Base-by-base conservation (phyloP, 1,140 invertebrate species). In the Aplysia californica region DNA sequence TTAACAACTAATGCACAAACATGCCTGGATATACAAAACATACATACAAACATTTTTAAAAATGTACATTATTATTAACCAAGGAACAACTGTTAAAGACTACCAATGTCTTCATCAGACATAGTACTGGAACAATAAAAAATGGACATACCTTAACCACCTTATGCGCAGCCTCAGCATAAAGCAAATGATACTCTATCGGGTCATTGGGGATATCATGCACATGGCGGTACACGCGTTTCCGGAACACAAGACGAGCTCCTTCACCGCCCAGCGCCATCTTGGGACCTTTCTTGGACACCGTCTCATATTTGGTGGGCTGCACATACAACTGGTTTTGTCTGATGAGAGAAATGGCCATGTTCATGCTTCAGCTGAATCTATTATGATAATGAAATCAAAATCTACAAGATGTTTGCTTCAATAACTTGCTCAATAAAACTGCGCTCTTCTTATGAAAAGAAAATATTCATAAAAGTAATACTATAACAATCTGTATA, bases 201-300 rank as follows among this genome's bases (percentile, higher is more conserved):
- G 96, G 96, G 91, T 98, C 97, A 89, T 97, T 96, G n/a, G 96
- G 96, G 73, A 98, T 92, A 90, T 98, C 96, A 38, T 95, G 91
- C 2, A 94, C 95, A 79, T 94, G 94, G 75, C 94, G 93, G 90
- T 98, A 98, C 4, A 99, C 89, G 64, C 97, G 92, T 75, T 96
- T 94, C 85, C 97, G 96, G 90, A 98, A 98, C 74, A 98, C 94
- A 89, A 98, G 97, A 74, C 95, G 91, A 90, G 97, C 97, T 87
- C 98, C 96, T 0, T 95, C 95, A 5, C 94, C 94, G 3, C 94
- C 88, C 18, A 89, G 82, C 6, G 88, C 83, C 71, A 86, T 76
- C 55, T 84, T 87, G 10, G 87, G 86, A 31, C 87, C 85, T 76
- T 87, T 89, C 78, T 86, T 89, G 26, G 89, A 88, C 3, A 90